Percentiles rank a stretch among this genome's conserved stretches.
Conservation (phyloP, 2,113 vertebrate genomes). For the Podocnemis expansa region DNA sequence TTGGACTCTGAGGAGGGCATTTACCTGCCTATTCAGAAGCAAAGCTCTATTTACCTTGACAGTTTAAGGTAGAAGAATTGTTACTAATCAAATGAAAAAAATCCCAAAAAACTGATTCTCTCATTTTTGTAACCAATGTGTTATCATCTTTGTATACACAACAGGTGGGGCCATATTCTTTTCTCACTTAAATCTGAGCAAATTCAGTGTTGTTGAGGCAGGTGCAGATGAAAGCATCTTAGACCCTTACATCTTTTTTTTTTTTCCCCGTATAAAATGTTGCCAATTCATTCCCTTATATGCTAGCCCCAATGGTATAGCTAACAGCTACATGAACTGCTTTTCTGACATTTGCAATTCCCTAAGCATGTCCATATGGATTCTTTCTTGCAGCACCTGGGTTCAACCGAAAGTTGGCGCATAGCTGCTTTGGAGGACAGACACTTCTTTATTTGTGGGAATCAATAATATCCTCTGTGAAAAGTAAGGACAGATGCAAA, state of each 20-base stretch:
- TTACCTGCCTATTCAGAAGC: neutral
- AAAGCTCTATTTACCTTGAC: neutral
- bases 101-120: neutral
- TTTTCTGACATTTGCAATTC: neutral
- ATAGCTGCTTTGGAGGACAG: neutral
- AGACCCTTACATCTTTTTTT: neutral
- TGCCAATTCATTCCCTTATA: neutral
- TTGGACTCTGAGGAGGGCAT: neutral
- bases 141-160: neutral
- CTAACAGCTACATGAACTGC: neutral
- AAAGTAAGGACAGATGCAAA: neutral
- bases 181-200: neutral
- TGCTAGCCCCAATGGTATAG: neutral
- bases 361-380: neutral
- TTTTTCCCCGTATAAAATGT: neutral
- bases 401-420: neutral
- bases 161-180: neutral
- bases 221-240: neutral
- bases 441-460: too few species aligned
- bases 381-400: neutral
- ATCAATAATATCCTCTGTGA: neutral
- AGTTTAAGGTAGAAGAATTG: neutral
- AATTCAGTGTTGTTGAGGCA: neutral
- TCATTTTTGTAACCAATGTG: accelerated
- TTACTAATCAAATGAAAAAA: neutral